phyloP scores from a whole-genome alignment of 2,888 invertebrate genomes.

The Pseudococcus longispinus region DNA sequence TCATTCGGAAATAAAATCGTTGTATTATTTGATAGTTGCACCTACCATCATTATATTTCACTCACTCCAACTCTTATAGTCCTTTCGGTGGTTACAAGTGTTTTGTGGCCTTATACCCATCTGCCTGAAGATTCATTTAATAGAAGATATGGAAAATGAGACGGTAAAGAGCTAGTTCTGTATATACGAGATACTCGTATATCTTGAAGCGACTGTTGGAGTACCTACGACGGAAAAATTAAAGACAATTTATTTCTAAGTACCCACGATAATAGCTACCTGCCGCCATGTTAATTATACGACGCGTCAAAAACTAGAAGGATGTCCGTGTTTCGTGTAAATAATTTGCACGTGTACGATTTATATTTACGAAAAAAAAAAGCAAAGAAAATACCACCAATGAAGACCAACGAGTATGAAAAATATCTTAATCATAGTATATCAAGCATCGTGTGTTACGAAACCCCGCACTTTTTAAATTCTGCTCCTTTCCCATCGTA shows the following conservation, averaged over 20 bases:
- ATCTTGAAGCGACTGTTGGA: not conserved
- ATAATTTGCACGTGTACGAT: constrained; percentile 11
- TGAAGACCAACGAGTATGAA: not conserved
- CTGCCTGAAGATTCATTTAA: not conserved
- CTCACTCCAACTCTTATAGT: not conserved
- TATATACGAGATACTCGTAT: not conserved
- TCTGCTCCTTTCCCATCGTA: not conserved
- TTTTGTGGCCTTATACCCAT: not conserved
- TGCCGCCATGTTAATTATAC: constrained; percentile 11
- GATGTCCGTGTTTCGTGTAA: not conserved
- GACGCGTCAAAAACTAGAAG: not conserved
- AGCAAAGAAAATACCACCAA: not conserved
- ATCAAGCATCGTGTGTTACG: not conserved
- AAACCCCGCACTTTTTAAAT: not conserved
- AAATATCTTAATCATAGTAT: not conserved
- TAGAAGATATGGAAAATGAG: not conserved
- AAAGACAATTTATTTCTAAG: not conserved
- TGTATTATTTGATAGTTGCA: not conserved
- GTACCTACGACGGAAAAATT: not conserved
- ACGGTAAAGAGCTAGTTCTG: not conserved
- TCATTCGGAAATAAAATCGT: not conserved
- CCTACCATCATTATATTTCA: not conserved
- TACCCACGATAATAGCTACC: not conserved
- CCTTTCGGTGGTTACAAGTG: not conserved
- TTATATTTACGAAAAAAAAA: not conserved